Evolutionary conservation across 2,888 invertebrate species (phyloP).

Genomic region (Electrophaes corylata): DNA sequence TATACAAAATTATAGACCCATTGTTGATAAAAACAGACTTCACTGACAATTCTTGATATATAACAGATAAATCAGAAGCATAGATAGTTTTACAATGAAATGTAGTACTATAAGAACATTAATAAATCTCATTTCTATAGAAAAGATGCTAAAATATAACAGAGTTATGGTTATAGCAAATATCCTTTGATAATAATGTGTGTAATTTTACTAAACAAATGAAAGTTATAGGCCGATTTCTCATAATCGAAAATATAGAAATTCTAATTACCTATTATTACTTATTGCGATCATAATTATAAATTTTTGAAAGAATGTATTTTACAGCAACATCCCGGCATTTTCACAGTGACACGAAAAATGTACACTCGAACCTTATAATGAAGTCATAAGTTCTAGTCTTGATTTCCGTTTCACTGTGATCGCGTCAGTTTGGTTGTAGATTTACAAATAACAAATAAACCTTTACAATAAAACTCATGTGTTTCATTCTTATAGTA

Average conservation of each 20-base stretch:
- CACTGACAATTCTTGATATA: slow-evolving; percentile 29
- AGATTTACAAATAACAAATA: slow-evolving; percentile 10
- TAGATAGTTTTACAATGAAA: neutral
- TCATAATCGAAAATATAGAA: neutral
- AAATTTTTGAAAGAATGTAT: neutral
- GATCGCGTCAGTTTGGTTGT: slow-evolving; percentile 1
- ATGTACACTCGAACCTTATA: too few species aligned
- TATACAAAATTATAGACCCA: slow-evolving; percentile 29
- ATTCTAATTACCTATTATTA: neutral
- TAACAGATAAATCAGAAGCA: neutral
- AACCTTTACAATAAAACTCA: neutral
- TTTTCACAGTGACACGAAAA: neutral
- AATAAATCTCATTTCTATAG: neutral
- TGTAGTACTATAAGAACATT: neutral
- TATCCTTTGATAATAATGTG: neutral
- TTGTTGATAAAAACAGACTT: slow-evolving; percentile 39
- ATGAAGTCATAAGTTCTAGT: too few species aligned
- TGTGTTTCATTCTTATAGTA: neutral
- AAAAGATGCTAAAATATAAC: neutral
- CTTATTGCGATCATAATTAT: neutral
- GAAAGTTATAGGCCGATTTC: neutral
- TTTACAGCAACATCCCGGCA: neutral
- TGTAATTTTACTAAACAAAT: neutral
- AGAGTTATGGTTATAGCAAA: neutral
- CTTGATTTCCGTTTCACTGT: neutral